Base-by-base conservation (phyloP, 2,797 vertebrate genomes). In the Morelia viridis region DNA sequence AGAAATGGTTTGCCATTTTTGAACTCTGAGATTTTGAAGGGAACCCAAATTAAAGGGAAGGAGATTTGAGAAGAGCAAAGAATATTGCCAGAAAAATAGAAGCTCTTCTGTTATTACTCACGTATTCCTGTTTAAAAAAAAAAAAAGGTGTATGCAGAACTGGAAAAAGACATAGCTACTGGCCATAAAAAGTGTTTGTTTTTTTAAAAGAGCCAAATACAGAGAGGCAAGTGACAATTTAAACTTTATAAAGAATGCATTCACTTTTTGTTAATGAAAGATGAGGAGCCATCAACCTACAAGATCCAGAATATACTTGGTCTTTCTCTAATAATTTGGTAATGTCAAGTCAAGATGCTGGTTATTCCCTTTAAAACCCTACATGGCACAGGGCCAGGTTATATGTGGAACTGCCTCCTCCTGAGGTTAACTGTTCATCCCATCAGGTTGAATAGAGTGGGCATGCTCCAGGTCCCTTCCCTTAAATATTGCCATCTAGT, bases 81-180 rank as follows among this genome's bases (percentile, higher is more conserved):
- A 76, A 5, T 2, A 15, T 24, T 41, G 6, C 68, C 31, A 15
- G 10, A 80, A 83, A 90, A 58, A 13, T 46, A 84, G 41, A 90
- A 28, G n/a, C 11, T 28, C 26, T 90, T 83, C 31, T 28, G 11
- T 22, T 61, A 56, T 57, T 68, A 35, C 15, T 71, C 3, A 46
- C 28, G 31, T 62, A 60, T 84, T 90, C 50, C 50, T 53, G 50
- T 53, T 53, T 53, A 53, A 53, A 53, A 53, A 9, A 53, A 53
- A 53, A 53, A 93, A 93, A 94, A 91, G 94, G 92, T 89, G 94
- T 94, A 93, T 92, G 89, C 96, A 92, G 93, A 96, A 96, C 95
- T 96, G 95, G 95, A 96, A 96, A 94, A 95, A 96, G 95, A 96
- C 94, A 95, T 94, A 96, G 95, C 94, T 95, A 95, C 95, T 94